A percentile compares a stretch with the other conserved stretches of the same genome.
Evolutionary conservation across 2,113 vertebrate species (phyloP).

Genomic region (Gopherus evgoodei): DNA sequence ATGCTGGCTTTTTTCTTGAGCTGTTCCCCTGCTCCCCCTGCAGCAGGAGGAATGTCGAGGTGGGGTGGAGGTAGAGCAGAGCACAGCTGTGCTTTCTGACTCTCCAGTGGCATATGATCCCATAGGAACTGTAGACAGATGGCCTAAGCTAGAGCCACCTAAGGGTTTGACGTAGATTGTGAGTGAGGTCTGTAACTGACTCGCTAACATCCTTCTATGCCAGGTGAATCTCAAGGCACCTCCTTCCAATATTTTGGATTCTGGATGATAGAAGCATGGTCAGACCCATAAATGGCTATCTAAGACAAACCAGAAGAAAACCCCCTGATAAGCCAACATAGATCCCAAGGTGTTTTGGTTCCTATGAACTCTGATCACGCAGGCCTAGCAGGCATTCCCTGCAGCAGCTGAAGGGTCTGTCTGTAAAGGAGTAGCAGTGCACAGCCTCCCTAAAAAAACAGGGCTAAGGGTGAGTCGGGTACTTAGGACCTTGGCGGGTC

Average conservation of each 20-base stretch:
- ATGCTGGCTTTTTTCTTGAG: neutral
- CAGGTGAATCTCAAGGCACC: neutral
- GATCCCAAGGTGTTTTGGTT: neutral
- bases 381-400: neutral
- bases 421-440: neutral
- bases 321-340: neutral
- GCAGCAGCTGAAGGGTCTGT: neutral
- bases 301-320: neutral
- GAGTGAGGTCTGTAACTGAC: neutral
- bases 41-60: neutral
- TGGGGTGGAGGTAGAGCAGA: neutral
- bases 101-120: neutral
- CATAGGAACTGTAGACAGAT: neutral
- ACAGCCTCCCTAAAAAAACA: neutral
- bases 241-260: neutral
- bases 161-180: neutral
- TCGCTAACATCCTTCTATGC: neutral
- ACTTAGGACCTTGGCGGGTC: neutral
- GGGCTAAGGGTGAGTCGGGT: neutral
- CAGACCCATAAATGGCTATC: fast-evolving
- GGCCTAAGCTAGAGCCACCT: neutral
- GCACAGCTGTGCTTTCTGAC: neutral
- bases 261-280: neutral
- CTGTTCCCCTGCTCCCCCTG: neutral
- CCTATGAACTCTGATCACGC: neutral